Conservation (phyloP, 2,888 invertebrate genomes). For the Eulithis prunata region DNA sequence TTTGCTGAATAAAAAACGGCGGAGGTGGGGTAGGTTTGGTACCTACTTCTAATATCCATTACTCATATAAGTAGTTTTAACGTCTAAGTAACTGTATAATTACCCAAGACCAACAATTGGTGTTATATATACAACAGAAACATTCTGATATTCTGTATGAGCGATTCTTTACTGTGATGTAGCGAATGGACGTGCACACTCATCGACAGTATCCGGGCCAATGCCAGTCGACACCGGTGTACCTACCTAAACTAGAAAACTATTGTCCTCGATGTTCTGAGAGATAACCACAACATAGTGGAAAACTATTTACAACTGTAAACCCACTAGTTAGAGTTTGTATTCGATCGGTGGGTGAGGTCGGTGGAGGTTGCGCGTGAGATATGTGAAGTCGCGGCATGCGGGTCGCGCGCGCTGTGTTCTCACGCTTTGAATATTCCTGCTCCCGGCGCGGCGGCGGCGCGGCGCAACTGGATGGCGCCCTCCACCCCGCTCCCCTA, state of each 20-base stretch:
- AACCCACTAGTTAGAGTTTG: constrained; percentile 53
- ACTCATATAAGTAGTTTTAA: constrained; percentile 8
- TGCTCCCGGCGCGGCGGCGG: constrained; percentile 62
- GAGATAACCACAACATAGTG: constrained; percentile 71
- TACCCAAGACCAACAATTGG: too few species aligned
- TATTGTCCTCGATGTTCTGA: constrained; percentile 83
- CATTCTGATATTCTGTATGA: constrained; percentile 29
- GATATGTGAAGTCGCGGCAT: constrained; percentile 84
- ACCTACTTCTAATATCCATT: not conserved
- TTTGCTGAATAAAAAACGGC: not conserved
- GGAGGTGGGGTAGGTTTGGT: not conserved
- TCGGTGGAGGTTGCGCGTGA: constrained; percentile 80
- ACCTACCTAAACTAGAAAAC: constrained; percentile 81
- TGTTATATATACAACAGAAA: not conserved
- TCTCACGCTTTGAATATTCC: constrained; percentile 85
- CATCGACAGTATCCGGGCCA: constrained; percentile 81
- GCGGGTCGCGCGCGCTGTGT: constrained; percentile 82
- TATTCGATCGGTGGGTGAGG: constrained; percentile 48
- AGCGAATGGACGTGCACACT: constrained; percentile 73
- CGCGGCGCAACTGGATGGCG: constrained; percentile 28
- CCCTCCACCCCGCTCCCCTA: constrained; percentile 55
- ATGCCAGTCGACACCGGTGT: constrained; percentile 74
- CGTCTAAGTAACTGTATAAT: not conserved
- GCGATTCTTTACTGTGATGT: constrained; percentile 35
- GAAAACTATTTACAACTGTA: constrained; percentile 60